Conservation (phyloP, 2,797 vertebrate species). For the Margarornis squamiger region DNA sequence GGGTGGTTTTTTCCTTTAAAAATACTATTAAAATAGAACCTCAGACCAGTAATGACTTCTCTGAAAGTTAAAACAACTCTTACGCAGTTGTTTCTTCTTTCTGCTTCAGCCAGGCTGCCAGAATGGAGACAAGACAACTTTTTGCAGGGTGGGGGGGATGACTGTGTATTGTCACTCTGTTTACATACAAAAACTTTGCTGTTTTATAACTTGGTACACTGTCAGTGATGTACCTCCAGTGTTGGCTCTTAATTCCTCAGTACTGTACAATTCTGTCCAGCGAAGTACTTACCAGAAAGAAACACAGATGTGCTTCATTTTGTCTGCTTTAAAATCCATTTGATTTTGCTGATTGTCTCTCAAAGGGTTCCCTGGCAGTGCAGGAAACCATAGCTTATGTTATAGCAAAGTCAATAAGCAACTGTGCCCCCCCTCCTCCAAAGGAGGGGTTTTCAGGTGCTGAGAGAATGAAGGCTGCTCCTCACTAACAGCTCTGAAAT, state of each 20-base stretch:
- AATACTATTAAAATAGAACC: not conserved
- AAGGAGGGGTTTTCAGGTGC: not conserved
- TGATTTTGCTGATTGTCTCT: not conserved
- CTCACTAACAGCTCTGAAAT: constrained; percentile 39
- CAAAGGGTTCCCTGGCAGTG: accelerated
- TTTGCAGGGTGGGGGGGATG: not conserved
- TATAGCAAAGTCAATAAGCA: not conserved
- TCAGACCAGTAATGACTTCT: not conserved
- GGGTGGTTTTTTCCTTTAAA: not conserved
- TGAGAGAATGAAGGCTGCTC: not conserved
- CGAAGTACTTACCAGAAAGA: not conserved
- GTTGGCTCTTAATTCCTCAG: not conserved
- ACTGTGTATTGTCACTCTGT: not conserved
- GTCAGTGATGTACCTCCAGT: accelerated
- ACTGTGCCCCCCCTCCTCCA: not conserved
- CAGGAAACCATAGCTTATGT: not conserved
- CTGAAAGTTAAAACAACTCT: constrained; percentile 31
- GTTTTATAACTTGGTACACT: not conserved
- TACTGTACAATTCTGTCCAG: not conserved
- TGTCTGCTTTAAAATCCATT: not conserved
- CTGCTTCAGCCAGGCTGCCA: constrained; percentile 6
- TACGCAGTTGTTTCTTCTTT: not conserved
- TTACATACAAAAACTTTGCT: not conserved
- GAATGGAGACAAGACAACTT: not conserved
- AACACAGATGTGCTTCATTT: not conserved